Percentiles rank a stretch among this genome's conserved stretches.
phyloP scores from a whole-genome alignment of 2,113 vertebrate species.

The Dermatemys mawii region DNA sequence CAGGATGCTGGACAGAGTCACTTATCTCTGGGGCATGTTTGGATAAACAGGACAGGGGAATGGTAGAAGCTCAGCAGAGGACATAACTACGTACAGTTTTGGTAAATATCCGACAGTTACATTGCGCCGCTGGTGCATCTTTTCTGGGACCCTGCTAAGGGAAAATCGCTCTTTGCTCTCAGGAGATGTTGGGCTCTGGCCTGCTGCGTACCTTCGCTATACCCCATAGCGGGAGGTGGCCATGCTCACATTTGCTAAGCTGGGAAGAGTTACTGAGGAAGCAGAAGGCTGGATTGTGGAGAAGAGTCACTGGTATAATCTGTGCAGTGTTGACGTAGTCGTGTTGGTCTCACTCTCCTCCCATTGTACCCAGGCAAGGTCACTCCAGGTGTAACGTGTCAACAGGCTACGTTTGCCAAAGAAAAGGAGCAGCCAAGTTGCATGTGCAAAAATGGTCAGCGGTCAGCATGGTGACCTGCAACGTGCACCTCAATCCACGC shows the following conservation, averaged over 20 bases:
- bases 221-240: neutral
- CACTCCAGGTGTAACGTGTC: fast-evolving
- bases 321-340: neutral
- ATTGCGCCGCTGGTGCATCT: neutral
- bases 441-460: neutral
- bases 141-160: neutral
- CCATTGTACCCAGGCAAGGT: neutral
- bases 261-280: neutral
- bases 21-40: neutral
- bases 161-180: neutral
- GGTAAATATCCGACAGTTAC: neutral
- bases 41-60: neutral
- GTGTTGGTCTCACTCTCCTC: neutral
- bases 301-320: neutral
- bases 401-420: fast-evolving
- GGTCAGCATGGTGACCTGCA: fast-evolving
- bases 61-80: neutral
- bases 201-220: neutral
- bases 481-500: neutral
- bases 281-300: neutral
- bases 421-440: neutral
- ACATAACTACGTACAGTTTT: neutral
- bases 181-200: neutral
- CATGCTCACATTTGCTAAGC: neutral
- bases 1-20: neutral